Evolutionary conservation across 2,888 invertebrate genomes (phyloP), one percentile per base, ranked within the genome.

Genomic region (Habrosyne pyritoides): DNA sequence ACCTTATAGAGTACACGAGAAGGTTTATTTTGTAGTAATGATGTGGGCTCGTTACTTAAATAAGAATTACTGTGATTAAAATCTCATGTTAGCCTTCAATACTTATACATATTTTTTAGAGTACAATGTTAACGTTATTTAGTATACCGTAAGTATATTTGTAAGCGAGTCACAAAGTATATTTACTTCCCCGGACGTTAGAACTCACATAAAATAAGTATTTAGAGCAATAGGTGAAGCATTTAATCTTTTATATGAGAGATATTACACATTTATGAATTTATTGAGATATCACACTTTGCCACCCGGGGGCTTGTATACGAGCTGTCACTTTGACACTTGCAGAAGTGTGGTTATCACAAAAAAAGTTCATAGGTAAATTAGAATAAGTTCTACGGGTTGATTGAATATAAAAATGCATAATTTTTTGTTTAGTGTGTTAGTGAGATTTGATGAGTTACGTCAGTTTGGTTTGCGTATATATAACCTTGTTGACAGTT

Each of bases 51-150:
- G 89, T 90, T 90, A 91, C 89, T 89, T 89, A 86, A 84, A 89
- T 86, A 89, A 91, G 88, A 87, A 89, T 86, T 88, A 91, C 91
- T 91, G 91, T 92, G 91, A 92, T 92, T 90, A 87, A 86, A 91
- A 88, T 91, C 89, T 91, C 89, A 90, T 87, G 87, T 88, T 91
- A 92, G 91, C 91, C 91, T 92, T 92, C 91, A 87, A 91, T 90
- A 91, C 91, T 91, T 91, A 91, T 91, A 91, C 91, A 91, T 91
- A 91, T 91, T 91, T 91, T 92, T 91, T 91, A 91, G 91, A 91
- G 91, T 91, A 92, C 91, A 91, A 92, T 91, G 90, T 92, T 91
- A 91, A 89, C 89, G 90, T 90, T 90, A 91, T 90, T 88, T 91
- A 91, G 89, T 91, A 86, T 86, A 86, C 81, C 71, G 79, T 91